Base-by-base conservation (phyloP, 2,113 vertebrate species). In the Lepisosteus osseus region DNA sequence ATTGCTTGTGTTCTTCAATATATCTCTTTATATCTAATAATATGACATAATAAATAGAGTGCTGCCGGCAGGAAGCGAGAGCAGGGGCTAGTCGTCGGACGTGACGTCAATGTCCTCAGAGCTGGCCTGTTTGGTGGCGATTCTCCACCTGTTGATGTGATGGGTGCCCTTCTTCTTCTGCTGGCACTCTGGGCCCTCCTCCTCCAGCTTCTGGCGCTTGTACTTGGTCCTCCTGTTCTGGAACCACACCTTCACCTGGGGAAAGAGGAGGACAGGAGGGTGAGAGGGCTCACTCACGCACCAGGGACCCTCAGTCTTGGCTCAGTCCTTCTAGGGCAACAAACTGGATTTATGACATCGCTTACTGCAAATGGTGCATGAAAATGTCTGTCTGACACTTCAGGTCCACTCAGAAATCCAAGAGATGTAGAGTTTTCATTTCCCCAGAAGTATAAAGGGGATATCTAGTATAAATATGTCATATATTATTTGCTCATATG, bases 211-310 rank as follows among this genome's bases (percentile, higher is more conserved):
- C 91, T 99, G 97, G 0, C 97, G 87, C 89, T 99, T 99, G 89
- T 98, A 97, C 79, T 99, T 99, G 61, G 97, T 99, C 86, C 97
- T 83, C 76, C 97, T 74, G 91, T 99, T 99, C 86, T 99, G 97
- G 87, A 99, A 99, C 97, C 97, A 99, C 57, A 99, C 97, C 86
- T 99, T 99, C 86, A 99, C 97, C 97, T 99, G 88, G 14, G n/a
- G 9, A 61, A 13, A 61, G 17, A 29, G 7, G 14, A 14, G 17
- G 17, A 61, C 13, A 51, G 47, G 47, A 9, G 47, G 47, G 5
- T 9, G 9, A 6, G 5, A 51, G 47, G 9, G 47, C 47, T 51
- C 9, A 51, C 47, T 51, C 47, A 51, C 29, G 29, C 29, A 29
- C 29, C 29, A 29, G 29, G 29, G 29, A 29, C 2, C 29, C 29